These are phyloP conservation scores for Lagopus muta DNA, from an alignment of 2,113 vertebrate species.

Conservation along the genomic window DNA sequence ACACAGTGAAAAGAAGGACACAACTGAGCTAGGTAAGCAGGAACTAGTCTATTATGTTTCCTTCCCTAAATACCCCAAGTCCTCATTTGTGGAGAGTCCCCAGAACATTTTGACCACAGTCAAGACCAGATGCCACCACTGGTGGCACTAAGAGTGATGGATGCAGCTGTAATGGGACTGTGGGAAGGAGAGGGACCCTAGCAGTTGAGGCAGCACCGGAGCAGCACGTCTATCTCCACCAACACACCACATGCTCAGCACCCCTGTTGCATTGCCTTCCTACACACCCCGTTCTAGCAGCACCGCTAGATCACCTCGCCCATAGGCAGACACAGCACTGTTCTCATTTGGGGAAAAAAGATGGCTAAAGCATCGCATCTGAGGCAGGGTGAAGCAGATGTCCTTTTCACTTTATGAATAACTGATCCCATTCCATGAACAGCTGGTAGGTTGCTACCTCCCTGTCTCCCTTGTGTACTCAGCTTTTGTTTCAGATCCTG, in stretches of 20 bases:
- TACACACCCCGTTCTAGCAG: neutral
- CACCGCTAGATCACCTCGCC: neutral
- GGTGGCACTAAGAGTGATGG: neutral
- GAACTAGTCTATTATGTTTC: neutral
- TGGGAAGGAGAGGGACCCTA: neutral
- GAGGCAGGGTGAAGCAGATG: neutral
- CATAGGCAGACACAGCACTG: neutral
- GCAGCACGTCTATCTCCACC: neutral
- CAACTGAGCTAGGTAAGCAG: slow-evolving; percentile 1
- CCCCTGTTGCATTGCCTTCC: no score
- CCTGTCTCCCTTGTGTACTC: neutral
- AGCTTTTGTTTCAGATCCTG: neutral
- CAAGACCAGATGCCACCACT: neutral
- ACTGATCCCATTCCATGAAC: neutral
- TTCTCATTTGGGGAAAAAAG: neutral
- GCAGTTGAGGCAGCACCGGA: neutral
- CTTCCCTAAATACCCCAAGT: neutral
- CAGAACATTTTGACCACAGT: neutral
- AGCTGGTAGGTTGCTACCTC: neutral
- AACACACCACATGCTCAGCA: rapidly evolving
- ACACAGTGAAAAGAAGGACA: neutral
- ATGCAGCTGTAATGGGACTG: neutral
- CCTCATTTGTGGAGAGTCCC: neutral
- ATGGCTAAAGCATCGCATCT: neutral
- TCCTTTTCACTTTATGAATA: neutral